A percentile compares a stretch with the other conserved stretches of the same genome.
Evolutionary conservation across 92 coral and sea anemone genomes (phyloP).

Genomic region (Parazoanthus swiftii): DNA sequence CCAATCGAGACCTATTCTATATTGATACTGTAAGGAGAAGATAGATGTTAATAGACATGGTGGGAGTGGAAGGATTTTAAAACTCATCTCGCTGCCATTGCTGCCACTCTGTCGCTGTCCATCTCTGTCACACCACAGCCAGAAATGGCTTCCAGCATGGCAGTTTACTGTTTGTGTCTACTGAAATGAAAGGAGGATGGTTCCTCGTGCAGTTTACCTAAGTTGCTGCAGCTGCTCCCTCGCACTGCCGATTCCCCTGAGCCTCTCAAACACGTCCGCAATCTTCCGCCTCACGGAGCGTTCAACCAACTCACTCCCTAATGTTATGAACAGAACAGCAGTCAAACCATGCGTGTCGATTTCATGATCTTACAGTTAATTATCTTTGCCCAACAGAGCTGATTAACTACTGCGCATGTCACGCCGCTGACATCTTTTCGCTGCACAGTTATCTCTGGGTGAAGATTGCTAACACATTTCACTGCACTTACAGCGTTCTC

Average conservation of each 20-base stretch:
- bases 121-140: not conserved
- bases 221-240: constrained; percentile 79
- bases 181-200: too few species aligned
- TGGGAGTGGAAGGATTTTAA: too few species aligned
- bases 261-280: constrained; percentile 84
- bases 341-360: not conserved
- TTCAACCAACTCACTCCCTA: constrained; percentile 37
- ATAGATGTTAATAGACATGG: too few species aligned
- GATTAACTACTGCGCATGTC: too few species aligned
- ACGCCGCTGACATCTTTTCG: too few species aligned
- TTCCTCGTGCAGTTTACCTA: constrained; percentile 48
- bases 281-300: constrained; percentile 68
- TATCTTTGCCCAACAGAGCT: not conserved
- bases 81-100: too few species aligned
- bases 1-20: too few species aligned
- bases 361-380: not conserved
- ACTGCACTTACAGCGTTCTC: too few species aligned
- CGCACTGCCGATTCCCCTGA: constrained; percentile 70
- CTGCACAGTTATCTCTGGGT: too few species aligned
- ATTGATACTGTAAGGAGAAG: too few species aligned
- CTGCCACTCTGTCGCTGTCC: not conserved
- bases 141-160: not conserved
- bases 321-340: not conserved
- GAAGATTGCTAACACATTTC: too few species aligned
- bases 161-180: not conserved